Percentiles rank a stretch among this genome's conserved stretches.
phyloP scores from a whole-genome alignment of 2,888 invertebrate species.

The Drosophila mimetica region DNA sequence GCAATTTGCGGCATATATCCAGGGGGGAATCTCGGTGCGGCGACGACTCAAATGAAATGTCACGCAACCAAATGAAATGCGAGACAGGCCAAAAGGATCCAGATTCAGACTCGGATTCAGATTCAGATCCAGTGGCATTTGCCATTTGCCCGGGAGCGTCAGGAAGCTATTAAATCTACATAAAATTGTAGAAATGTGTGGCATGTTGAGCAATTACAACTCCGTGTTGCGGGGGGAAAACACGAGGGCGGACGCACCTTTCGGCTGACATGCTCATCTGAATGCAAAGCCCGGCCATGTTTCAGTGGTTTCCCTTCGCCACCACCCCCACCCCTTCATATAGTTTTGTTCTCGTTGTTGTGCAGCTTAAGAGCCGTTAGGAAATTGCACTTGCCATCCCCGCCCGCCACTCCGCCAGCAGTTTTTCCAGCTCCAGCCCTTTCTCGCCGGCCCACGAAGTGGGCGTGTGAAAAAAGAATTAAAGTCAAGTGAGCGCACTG shows the following conservation, averaged over 20 bases:
- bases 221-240: slow-evolving; percentile 46
- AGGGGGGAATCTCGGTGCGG: slow-evolving; percentile 37
- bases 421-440: slow-evolving; percentile 3
- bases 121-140: background rate
- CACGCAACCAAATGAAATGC: slow-evolving; percentile 75
- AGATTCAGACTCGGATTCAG: background rate
- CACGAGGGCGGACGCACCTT: slow-evolving; percentile 59
- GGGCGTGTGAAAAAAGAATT: slow-evolving; percentile 80
- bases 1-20: slow-evolving; percentile 56
- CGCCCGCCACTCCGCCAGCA: background rate
- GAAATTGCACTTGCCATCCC: slow-evolving; percentile 72
- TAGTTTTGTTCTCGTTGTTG: slow-evolving; percentile 49
- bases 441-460: slow-evolving; percentile 43
- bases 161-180: slow-evolving; percentile 80
- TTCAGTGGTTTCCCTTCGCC: slow-evolving; percentile 34
- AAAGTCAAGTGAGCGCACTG: slow-evolving; percentile 81
- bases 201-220: slow-evolving; percentile 79
- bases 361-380: slow-evolving; percentile 73
- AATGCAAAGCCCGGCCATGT: slow-evolving; percentile 60
- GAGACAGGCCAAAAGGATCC: slow-evolving; percentile 50
- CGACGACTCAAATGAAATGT: slow-evolving; percentile 68
- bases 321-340: background rate
- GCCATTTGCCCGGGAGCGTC: slow-evolving; percentile 53
- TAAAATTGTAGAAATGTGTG: slow-evolving; percentile 76
- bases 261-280: slow-evolving; percentile 79